Evolutionary conservation across 2,113 vertebrate species (phyloP), one percentile per base, ranked within the genome.

Genomic region (Caranx ignobilis): DNA sequence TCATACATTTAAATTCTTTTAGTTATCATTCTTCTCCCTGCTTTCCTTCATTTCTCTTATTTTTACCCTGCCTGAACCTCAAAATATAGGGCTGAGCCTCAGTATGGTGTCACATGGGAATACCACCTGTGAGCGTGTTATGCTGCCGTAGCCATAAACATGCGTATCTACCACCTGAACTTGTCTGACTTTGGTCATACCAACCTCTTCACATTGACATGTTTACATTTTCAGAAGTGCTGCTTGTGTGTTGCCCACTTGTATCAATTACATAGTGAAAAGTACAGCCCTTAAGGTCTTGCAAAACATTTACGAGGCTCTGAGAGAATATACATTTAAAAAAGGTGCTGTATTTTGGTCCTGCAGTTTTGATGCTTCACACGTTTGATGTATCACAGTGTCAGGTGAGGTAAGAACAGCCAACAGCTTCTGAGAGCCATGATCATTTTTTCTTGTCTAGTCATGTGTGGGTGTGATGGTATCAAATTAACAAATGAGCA

Each of bases 11-110:
- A 0, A 48, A 54, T 11, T n/a, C 5, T 59, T 35, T 73, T 7
- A 68, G 61, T 31, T 72, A 16, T 45, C 31, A 35, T 35, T 39
- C 1, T 5, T n/a, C 11, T 68, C 26, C 60, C 61, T 83, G 64
- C 59, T 83, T 63, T 66, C 37, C 6, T 11, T 77, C 37, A 12
- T 65, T 11, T 57, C 35, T 18, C 11, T 47, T 50, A 63, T 72
- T 8, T 52, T 65, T 31, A 39, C 6, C 0, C 13, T 26, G 7
- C 45, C 37, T 47, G 15, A 32, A 47, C 45, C 3, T 67, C 62
- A 50, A 18, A 60, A 73, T 37, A 6, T 34, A 60, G 52, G 31
- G 47, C 37, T n/a, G 13, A 50, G 21, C 52, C 16, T 75, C 11
- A 32, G 62, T 67, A 35, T 52, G 43, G 45, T 60, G 47, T 47